Percentiles rank a stretch among this genome's conserved stretches.
These are phyloP conservation scores for Dicentrarchus labrax DNA, from an alignment of 2,113 vertebrate genomes.

Conservation along the genomic window DNA sequence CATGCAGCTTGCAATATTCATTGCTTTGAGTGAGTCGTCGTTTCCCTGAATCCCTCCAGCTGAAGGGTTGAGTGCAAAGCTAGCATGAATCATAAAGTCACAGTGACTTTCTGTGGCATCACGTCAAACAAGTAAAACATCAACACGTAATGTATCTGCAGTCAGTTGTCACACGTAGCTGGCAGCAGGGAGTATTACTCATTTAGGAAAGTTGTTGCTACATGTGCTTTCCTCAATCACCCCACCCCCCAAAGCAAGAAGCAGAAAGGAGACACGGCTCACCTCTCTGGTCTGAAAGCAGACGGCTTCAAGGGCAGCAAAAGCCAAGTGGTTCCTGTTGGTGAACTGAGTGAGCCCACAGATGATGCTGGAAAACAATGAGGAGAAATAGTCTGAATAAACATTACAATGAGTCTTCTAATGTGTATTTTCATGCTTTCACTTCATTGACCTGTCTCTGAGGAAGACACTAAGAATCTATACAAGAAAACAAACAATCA, in stretches of 20 bases:
- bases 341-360: constrained; percentile 99
- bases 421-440: neutral
- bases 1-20: too few species aligned
- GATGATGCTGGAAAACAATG: constrained; percentile 89
- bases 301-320: constrained; percentile 97
- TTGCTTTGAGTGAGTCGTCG: too few species aligned
- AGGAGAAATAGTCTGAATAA: neutral
- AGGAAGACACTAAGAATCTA: neutral
- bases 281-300: constrained; percentile 99
- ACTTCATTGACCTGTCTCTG: neutral
- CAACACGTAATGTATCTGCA: neutral
- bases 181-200: neutral
- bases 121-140: too few species aligned
- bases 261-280: constrained; percentile 38
- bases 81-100: too few species aligned
- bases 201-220: too few species aligned
- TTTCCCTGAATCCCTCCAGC: too few species aligned
- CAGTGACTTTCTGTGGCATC: too few species aligned
- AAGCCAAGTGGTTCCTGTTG: constrained; percentile 96
- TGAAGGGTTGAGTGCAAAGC: too few species aligned
- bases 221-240: neutral
- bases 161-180: neutral
- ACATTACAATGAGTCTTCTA: neutral
- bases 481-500: neutral
- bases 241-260: neutral